A percentile compares a stretch with the other conserved stretches of the same genome.
Conservation (phyloP, 1,140 invertebrate species). For the Lysiphlebus fabarum region DNA sequence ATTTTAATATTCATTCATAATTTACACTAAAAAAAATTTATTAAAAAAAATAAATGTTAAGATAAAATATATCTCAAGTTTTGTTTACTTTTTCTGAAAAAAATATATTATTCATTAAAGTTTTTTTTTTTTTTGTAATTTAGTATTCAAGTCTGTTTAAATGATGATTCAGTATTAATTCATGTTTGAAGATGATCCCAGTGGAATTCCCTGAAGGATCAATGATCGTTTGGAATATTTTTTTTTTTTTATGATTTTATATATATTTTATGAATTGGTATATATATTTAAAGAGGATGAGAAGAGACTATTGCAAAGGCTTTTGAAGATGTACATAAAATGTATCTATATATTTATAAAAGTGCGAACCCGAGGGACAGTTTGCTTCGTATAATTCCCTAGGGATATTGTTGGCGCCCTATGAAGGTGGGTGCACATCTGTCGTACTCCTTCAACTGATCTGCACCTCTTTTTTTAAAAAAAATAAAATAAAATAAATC, state of each 20-base stretch:
- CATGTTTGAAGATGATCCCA: constrained; percentile 11
- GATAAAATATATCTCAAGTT: too few relatives aligned
- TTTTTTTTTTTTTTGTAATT: too few relatives aligned
- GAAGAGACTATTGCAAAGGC: constrained; percentile 1
- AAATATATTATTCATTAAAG: too few relatives aligned
- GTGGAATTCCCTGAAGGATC: constrained; percentile 1
- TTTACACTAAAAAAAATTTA: too few relatives aligned
- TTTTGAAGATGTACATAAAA: constrained; percentile 4
- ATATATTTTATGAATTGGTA: background rate
- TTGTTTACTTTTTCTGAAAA: too few relatives aligned
- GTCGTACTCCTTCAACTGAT: constrained; percentile 34
- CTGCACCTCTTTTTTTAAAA: too few relatives aligned
- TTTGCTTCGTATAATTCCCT: constrained; percentile 48
- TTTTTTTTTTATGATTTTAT: background rate
- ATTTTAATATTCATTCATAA: too few relatives aligned
- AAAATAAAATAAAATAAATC: too few relatives aligned
- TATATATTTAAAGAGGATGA: background rate
- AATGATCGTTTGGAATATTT: too few relatives aligned
- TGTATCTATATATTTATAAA: background rate
- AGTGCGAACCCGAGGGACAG: constrained; percentile 38
- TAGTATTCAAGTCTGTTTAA: too few relatives aligned
- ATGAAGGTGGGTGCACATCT: constrained; percentile 41
- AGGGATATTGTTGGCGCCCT: constrained; percentile 33
- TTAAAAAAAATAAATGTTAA: too few relatives aligned
- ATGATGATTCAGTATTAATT: constrained; percentile 1